Percentiles rank a stretch among this genome's conserved stretches.
These are phyloP conservation scores for Drosophila kokeensis DNA, from an alignment of 2,888 invertebrate genomes.

Conservation along the genomic window DNA sequence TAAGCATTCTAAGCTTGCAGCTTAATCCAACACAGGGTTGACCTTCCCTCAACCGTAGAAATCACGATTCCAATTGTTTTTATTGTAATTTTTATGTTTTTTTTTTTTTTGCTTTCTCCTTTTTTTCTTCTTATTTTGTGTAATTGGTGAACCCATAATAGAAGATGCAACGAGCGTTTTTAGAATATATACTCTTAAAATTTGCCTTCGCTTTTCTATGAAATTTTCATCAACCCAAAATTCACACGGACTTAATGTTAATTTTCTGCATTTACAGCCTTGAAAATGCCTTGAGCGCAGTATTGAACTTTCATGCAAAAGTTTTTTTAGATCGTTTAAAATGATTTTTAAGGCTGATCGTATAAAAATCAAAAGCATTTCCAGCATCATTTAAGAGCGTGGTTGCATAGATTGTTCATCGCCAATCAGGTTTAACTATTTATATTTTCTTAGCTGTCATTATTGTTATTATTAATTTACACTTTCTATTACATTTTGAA, in stretches of 20 bases:
- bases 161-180: neutral
- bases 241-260: neutral
- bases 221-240: neutral
- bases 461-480: neutral
- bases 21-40: slow-evolving; percentile 70
- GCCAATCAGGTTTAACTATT: neutral
- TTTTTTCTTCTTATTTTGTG: neutral
- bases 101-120: neutral
- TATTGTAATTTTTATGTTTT: slow-evolving; percentile 50
- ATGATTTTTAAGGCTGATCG: neutral
- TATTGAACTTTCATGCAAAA: neutral
- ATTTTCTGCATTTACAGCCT: neutral
- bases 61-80: slow-evolving; percentile 51
- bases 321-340: neutral
- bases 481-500: neutral
- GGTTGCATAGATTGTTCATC: neutral
- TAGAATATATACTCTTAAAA: neutral
- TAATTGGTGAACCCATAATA: neutral
- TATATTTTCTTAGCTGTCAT: neutral
- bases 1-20: slow-evolving; percentile 75
- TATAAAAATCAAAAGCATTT: neutral
- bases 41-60: slow-evolving; percentile 44
- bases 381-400: neutral
- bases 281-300: neutral
- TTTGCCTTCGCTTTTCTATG: neutral